Evolutionary conservation across 2,888 invertebrate genomes (phyloP).

Genomic region (Macrophya alboannulata): DNA sequence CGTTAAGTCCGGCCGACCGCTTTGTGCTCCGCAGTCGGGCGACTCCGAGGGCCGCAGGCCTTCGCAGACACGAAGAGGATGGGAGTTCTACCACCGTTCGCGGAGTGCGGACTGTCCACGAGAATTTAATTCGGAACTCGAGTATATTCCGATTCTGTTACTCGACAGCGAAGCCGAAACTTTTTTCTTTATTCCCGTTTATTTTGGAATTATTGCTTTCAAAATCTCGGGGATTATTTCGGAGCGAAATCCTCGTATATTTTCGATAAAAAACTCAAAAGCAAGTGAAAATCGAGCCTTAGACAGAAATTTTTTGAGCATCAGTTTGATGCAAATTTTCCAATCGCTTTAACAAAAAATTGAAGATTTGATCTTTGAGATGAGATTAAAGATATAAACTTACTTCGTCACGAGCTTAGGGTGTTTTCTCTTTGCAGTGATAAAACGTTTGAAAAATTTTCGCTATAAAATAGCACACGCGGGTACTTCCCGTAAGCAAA

Average conservation of each 20-base stretch:
- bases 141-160: neutral
- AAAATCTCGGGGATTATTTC: neutral
- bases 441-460: conserved; percentile 64
- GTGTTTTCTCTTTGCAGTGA: neutral
- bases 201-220: neutral
- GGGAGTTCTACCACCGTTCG: conserved; percentile 56
- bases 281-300: neutral
- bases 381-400: neutral
- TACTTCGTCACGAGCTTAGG: neutral
- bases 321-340: neutral
- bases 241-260: neutral
- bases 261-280: neutral
- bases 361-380: neutral
- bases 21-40: conserved; percentile 72
- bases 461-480: conserved; percentile 71
- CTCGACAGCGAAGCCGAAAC: neutral
- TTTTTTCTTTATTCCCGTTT: neutral
- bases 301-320: neutral
- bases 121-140: conserved; percentile 43
- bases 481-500: conserved; percentile 64
- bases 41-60: conserved; percentile 49
- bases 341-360: neutral
- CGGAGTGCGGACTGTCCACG: conserved; percentile 35
- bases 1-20: conserved; percentile 79
- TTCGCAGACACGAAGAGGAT: conserved; percentile 63